Conservation (phyloP, 2,113 vertebrate species). For the Saimiri boliviensis region DNA sequence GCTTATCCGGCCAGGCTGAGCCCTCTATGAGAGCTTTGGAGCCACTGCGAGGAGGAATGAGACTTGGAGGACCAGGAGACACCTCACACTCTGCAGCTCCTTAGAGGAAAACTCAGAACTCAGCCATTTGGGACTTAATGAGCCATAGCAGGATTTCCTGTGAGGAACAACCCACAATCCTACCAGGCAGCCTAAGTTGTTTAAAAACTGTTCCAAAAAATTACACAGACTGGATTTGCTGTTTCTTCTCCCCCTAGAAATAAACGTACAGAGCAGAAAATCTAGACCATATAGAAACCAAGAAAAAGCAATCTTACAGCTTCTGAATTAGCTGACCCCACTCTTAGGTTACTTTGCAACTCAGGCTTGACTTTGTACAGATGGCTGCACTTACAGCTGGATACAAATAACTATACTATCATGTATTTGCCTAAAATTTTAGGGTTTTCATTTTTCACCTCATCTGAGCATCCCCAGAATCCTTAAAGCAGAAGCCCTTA, state of each 20-base stretch:
- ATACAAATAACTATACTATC: fast-evolving
- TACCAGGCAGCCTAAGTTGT: not conserved
- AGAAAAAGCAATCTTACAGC: not conserved
- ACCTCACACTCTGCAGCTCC: not conserved
- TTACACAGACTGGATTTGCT: not conserved
- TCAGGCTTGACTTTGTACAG: not conserved
- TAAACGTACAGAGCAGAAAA: slow-evolving; percentile 19
- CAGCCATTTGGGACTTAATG: not conserved
- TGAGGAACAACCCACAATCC: not conserved
- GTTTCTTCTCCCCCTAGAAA: not conserved
- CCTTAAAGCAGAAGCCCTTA: not conserved
- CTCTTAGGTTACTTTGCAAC: not conserved
- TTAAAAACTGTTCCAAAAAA: not conserved
- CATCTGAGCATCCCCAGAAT: not conserved
- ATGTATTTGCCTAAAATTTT: not conserved
- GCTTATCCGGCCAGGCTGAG: not conserved
- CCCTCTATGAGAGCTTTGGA: not conserved
- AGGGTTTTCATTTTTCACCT: not conserved
- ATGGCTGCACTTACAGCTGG: not conserved
- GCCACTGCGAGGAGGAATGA: not conserved
- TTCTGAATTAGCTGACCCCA: not conserved
- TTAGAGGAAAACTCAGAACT: not conserved
- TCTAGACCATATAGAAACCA: not conserved
- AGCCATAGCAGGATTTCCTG: not conserved
- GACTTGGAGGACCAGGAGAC: not conserved